Base-by-base conservation (phyloP, 2,888 invertebrate genomes). In the Coleophora deauratella region DNA sequence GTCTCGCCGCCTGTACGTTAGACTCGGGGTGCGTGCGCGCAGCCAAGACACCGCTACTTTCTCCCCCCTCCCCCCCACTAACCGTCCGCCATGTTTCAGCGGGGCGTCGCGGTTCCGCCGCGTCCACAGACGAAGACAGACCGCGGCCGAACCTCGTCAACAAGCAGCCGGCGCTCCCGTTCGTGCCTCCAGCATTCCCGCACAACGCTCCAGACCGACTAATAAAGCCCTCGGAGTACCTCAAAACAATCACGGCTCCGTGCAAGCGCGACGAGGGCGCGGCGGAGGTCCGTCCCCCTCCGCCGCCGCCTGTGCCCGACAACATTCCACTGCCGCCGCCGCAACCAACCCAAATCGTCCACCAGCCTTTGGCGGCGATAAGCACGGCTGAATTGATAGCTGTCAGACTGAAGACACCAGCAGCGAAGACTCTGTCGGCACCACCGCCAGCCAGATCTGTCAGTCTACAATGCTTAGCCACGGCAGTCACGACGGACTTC, bases 181-280 rank as follows among this genome's bases (percentile, higher is more conserved):
- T 97, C 87, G 92, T 97, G 66, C 96, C 96, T 46, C 96, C 97
- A 44, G 93, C 94, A 77, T 97, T 97, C 84, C 93, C 93, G 41
- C 88, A 90, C 67, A 89, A 91, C 73, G 92, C 93, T 64, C 90
- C 93, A 45, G 93, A 95, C 78, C 91, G 93, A 46, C 89, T 97
- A 54, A 95, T 97, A 71, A 96, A 96, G 68, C 97, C 96, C 41
- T 96, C 95, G 48, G 96, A 97, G 81, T 97, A 96, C 76, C 84
- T 97, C 58, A 91, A 91, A 68, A 95, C 95, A 68, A 94, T 96
- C 78, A 93, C 88, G 63, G 87, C 89, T 62, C 79, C 88, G 47
- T 88, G 88, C 62, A 85, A 79, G 75, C 69, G 73, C 60, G 81
- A 65, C 55, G 90, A 90, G 35, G 61, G 70, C 63, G 70, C 78